A percentile compares a stretch with the other conserved stretches of the same genome.
phyloP scores from a whole-genome alignment of 1,140 invertebrate species.

The Samia ricini region DNA sequence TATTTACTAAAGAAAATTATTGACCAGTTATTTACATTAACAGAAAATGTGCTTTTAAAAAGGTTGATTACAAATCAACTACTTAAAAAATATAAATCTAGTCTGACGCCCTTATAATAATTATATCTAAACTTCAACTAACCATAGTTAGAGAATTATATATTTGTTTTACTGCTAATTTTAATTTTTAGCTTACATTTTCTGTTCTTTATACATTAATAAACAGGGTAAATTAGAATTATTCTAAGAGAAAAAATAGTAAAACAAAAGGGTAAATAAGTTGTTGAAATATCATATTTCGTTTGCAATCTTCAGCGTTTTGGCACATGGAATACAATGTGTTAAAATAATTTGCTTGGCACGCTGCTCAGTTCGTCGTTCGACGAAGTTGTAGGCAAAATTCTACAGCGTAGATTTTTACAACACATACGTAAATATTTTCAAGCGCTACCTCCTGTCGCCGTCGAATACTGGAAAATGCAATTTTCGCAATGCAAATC shows the following conservation, averaged over 20 bases:
- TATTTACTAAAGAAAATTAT: too few species aligned
- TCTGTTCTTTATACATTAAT: too few species aligned
- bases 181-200: too few species aligned
- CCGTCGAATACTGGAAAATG: conserved; percentile 55
- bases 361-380: neutral
- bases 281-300: neutral
- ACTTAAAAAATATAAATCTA: too few species aligned
- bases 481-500: conserved; percentile 74
- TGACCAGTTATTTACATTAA: too few species aligned
- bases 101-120: too few species aligned
- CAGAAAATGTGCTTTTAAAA: too few species aligned
- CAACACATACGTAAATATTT: conserved; percentile 53
- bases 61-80: too few species aligned
- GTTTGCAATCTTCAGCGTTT: neutral
- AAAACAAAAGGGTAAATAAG: neutral
- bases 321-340: conserved; percentile 3
- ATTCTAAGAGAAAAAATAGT: neutral
- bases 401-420: neutral
- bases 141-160: too few species aligned
- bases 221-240: neutral
- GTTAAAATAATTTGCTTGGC: conserved; percentile 9
- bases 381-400: neutral
- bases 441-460: conserved; percentile 56
- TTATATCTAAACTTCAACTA: too few species aligned
- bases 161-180: too few species aligned